These are phyloP conservation scores for Oryzias woworae DNA, from an alignment of 2,113 vertebrate genomes.

Conservation along the genomic window DNA sequence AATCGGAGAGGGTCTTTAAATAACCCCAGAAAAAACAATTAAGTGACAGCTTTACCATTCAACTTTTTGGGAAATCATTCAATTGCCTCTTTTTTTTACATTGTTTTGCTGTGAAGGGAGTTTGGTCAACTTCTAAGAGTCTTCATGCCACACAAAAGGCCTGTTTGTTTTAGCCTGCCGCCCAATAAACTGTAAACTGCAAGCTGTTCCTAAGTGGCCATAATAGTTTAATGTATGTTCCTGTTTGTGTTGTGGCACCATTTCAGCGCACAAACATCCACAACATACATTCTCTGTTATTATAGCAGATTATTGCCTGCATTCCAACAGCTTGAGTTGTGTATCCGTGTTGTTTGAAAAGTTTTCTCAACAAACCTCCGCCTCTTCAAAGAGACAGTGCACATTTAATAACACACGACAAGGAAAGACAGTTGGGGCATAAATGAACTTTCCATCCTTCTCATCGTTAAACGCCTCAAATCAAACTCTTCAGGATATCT, in stretches of 20 bases:
- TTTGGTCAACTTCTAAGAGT: not conserved
- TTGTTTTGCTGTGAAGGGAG: slow-evolving; percentile 4
- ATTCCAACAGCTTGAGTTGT: slow-evolving; percentile 24
- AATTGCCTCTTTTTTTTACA: too few relatives aligned
- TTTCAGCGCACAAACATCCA: slow-evolving; percentile 11
- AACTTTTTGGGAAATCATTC: too few relatives aligned
- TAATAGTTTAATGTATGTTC: slow-evolving; percentile 23
- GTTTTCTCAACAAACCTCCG: slow-evolving; percentile 2
- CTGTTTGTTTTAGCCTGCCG: slow-evolving; percentile 21
- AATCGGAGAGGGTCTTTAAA: too few relatives aligned
- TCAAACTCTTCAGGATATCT: slow-evolving; percentile 40
- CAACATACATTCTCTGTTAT: slow-evolving; percentile 39
- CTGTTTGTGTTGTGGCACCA: slow-evolving; percentile 1
- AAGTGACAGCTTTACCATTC: too few relatives aligned
- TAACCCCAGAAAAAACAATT: too few relatives aligned
- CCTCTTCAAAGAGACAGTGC: slow-evolving; percentile 46
- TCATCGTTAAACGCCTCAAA: slow-evolving; percentile 37
- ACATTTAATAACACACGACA: slow-evolving; percentile 40
- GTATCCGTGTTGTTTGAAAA: slow-evolving; percentile 3
- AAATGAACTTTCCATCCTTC: slow-evolving; percentile 30
- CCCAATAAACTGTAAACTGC: slow-evolving; percentile 15
- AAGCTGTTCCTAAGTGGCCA: slow-evolving; percentile 11
- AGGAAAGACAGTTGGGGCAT: slow-evolving; percentile 21
- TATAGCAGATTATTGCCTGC: slow-evolving; percentile 21
- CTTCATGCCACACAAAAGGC: slow-evolving; percentile 21